These are phyloP conservation scores for Rousettus leschenaultii DNA, from an alignment of 2,113 vertebrate species.

Conservation along the genomic window DNA sequence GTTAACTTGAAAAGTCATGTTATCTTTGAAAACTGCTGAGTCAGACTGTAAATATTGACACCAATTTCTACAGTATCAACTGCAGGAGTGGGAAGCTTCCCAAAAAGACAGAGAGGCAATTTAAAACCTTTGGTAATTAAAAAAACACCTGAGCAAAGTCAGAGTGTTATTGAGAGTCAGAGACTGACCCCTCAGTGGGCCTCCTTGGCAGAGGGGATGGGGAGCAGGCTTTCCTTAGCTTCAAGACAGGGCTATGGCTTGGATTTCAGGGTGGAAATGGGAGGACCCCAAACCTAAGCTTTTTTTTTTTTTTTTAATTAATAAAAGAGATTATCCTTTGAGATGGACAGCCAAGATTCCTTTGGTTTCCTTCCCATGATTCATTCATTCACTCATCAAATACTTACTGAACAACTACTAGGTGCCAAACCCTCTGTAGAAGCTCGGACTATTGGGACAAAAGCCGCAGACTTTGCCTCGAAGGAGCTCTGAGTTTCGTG, in stretches of 20 bases:
- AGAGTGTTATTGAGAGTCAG: constrained; percentile 53
- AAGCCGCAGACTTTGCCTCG: neutral
- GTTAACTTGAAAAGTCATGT: constrained; percentile 30
- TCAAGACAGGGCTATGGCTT: neutral
- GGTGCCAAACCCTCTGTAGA: neutral
- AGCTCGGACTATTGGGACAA: neutral
- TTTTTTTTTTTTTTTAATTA: neutral
- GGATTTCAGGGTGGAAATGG: neutral
- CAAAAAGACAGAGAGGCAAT: neutral
- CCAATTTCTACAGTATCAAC: constrained; percentile 7
- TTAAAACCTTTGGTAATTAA: constrained; percentile 50
- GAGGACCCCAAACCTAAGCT: neutral
- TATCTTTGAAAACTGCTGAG: constrained; percentile 34
- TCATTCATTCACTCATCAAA: neutral
- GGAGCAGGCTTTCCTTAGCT: neutral
- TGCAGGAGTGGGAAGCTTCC: neutral
- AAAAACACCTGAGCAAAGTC: constrained; percentile 57
- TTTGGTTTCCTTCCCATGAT: neutral
- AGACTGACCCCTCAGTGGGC: neutral
- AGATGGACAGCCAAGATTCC: neutral
- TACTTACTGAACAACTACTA: neutral
- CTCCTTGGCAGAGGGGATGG: neutral
- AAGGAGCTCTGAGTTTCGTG: neutral
- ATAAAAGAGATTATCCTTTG: neutral
- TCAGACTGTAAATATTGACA: constrained; percentile 59